Evolutionary conservation across 2,797 vertebrate genomes (phyloP), one percentile per base, ranked within the genome.

Genomic region (Pseudopleuronectes americanus): DNA sequence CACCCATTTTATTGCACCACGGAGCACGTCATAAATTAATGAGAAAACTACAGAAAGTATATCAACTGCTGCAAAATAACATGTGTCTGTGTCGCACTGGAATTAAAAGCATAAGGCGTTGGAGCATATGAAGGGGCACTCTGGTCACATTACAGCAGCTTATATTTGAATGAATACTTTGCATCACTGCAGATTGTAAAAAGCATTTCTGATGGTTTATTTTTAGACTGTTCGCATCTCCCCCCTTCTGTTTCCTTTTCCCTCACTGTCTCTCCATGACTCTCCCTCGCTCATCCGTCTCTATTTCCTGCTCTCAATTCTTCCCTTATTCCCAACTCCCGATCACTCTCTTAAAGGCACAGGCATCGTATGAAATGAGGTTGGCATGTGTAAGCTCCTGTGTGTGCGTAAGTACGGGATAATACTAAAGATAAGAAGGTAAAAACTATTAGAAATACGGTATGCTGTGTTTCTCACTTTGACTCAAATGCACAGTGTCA

Each of bases 121-220:
- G 8, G 80, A 48, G 1, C 23, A 6, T 47, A 55, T 28, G 53
- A 21, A 36, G 64, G 41, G 43, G 1, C n/a, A 68, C 57, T 33
- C 70, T 31, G 76, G 77, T 75, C 74, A 79, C 80, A 78, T 57
- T 51, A 83, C 84, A 71, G 81, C 80, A 84, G 76, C 67, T 57
- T 77, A 78, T 83, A 84, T 92, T 86, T 86, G 77, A 90, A 89
- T 87, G 87, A 90, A 91, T 89, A 92, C 87, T 91, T 91, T 90
- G 90, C 88, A 91, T 89, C 81, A 31, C 68, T 86, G 92, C 89
- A 85, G 87, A 92, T 92, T 90, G 87, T 81, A 93, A 91, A 90
- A 93, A 88, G 81, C 84, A 86, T 87, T 92, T 91, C 87, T 87
- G 84, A 89, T 12, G 80, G 84, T 90, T 91, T 94, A 94, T 94